Percentiles rank a stretch among this genome's conserved stretches.
Evolutionary conservation across 2,113 vertebrate species (phyloP).

Genomic region (Xiphophorus hellerii): DNA sequence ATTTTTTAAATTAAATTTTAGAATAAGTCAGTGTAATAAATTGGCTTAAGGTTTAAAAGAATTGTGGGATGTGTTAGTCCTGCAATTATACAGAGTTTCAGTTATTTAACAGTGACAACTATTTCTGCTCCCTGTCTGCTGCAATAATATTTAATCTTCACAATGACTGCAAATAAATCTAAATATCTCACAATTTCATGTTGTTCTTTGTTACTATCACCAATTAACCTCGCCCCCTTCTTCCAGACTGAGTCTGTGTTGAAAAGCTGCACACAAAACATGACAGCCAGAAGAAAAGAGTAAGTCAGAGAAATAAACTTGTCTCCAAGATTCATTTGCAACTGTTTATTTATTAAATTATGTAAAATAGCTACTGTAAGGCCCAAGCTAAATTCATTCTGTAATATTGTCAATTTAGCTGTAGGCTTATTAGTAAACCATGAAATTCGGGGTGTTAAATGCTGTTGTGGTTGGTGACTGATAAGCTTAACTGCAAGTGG

Average conservation of each 20-base stretch:
- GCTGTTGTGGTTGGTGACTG: not conserved
- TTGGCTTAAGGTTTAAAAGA: too few species aligned
- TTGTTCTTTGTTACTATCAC: not conserved
- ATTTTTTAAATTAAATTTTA: too few species aligned
- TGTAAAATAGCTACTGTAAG: not conserved
- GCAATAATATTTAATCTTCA: too few species aligned
- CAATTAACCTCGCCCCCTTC: not conserved
- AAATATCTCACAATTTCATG: not conserved
- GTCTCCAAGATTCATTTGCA: not conserved
- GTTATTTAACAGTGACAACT: too few species aligned
- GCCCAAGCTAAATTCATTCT: not conserved
- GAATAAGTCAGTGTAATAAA: too few species aligned
- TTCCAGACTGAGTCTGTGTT: not conserved
- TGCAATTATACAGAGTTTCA: too few species aligned
- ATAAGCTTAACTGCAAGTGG: not conserved
- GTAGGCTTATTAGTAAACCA: not conserved
- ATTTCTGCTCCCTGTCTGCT: too few species aligned
- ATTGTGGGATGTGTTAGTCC: too few species aligned
- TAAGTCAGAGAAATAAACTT: not conserved
- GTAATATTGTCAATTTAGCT: not conserved
- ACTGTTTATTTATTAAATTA: not conserved
- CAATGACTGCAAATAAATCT: not conserved
- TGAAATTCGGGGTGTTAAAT: not conserved
- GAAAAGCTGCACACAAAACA: not conserved
- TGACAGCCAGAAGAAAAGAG: not conserved